Conservation (phyloP, 2,888 invertebrate species). For the Ennomos fuscantarius region DNA sequence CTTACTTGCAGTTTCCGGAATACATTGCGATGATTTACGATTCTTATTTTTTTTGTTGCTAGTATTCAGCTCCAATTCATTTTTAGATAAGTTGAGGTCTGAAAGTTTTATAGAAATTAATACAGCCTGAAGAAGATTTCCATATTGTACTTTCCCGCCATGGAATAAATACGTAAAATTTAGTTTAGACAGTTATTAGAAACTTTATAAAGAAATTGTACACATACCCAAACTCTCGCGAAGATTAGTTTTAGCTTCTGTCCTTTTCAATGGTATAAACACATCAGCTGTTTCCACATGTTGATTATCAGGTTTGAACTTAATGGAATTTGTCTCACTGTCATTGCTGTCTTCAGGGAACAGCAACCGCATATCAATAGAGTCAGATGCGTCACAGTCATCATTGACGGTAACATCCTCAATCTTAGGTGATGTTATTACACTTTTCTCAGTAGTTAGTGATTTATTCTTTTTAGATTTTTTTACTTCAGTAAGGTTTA, state of each 20-base stretch:
- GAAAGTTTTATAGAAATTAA: background rate
- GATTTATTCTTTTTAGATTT: conserved; percentile 45
- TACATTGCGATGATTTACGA: conserved; percentile 32
- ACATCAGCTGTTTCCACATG: conserved; percentile 36
- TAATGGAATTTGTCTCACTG: conserved; percentile 45
- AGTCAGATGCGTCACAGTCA: conserved; percentile 61
- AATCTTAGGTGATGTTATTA: conserved; percentile 32
- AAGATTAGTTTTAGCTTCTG: conserved; percentile 64
- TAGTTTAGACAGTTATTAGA: too few relatives aligned
- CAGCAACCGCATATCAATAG: conserved; percentile 67
- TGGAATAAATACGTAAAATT: too few relatives aligned
- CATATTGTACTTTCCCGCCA: too few relatives aligned
- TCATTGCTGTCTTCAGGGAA: conserved; percentile 73
- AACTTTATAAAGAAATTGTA: background rate
- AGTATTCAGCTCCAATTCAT: conserved; percentile 36
- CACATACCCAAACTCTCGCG: conserved; percentile 51
- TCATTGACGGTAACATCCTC: conserved; percentile 27
- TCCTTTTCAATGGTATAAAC: conserved; percentile 64
- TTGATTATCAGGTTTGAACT: conserved; percentile 26
- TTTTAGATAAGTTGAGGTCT: conserved; percentile 13
- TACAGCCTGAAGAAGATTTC: too few relatives aligned
- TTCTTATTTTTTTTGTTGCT: conserved; percentile 46
- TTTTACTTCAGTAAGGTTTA: conserved; percentile 69
- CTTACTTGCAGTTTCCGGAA: conserved; percentile 37
- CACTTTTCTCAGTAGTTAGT: conserved; percentile 14